Percentiles rank a stretch among this genome's conserved stretches.
Evolutionary conservation across 1,140 invertebrate species (phyloP).

Genomic region (Zaprionus lachaisei): DNA sequence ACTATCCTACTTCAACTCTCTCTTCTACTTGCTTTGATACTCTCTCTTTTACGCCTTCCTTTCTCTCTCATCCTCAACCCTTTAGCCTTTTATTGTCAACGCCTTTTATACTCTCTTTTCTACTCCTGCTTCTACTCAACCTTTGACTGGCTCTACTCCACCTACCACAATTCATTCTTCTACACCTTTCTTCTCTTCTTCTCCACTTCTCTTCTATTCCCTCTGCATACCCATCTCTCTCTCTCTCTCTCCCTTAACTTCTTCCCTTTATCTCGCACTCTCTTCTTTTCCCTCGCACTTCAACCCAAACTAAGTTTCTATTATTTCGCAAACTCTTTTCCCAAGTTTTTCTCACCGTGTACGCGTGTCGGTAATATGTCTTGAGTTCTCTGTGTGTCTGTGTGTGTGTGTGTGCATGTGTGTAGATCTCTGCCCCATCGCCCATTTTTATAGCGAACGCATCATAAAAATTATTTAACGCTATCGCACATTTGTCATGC

Average conservation of each 20-base stretch:
- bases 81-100: too few relatives aligned
- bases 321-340: not conserved
- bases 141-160: too few relatives aligned
- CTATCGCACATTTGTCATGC: constrained; percentile 79
- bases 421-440: constrained; percentile 18
- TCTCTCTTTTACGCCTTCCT: too few relatives aligned
- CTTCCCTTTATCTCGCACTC: too few relatives aligned
- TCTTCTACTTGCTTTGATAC: not conserved
- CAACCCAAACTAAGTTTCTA: not conserved
- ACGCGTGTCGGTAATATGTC: constrained; percentile 31
- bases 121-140: too few relatives aligned
- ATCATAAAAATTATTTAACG: constrained; percentile 82
- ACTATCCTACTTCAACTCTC: too few relatives aligned
- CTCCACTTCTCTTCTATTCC: too few relatives aligned
- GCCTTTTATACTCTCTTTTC: too few relatives aligned
- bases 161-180: not conserved
- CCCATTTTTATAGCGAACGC: constrained; percentile 66
- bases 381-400: not conserved
- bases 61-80: too few relatives aligned
- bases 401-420: constrained; percentile 6
- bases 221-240: not conserved
- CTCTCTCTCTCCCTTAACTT: not conserved
- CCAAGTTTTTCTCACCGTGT: constrained; percentile 17
- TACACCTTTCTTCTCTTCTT: not conserved
- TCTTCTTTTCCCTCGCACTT: not conserved